Conservation (phyloP, 1,140 invertebrate species). For the Leptopilina clavipes region DNA sequence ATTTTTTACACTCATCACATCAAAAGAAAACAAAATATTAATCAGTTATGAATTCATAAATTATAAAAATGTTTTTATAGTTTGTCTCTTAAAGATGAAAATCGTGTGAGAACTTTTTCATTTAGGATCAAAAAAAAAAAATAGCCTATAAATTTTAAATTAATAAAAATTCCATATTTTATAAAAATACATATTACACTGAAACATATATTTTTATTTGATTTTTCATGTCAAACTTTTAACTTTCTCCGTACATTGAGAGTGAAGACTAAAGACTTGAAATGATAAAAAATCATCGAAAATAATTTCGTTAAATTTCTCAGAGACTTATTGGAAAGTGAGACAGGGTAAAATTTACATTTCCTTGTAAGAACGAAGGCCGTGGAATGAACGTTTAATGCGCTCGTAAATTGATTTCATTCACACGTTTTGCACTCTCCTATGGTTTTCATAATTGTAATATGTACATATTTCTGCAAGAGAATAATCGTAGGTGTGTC, state of each 20-base stretch:
- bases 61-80: too few species aligned
- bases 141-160: too few species aligned
- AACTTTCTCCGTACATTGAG: background rate
- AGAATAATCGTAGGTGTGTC: background rate
- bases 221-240: too few species aligned
- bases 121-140: too few species aligned
- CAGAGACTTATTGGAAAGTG: conserved; percentile 11
- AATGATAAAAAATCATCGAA: background rate
- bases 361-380: background rate
- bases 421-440: background rate
- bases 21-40: too few species aligned
- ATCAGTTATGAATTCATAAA: too few species aligned
- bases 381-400: background rate
- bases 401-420: conserved; percentile 23
- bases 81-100: too few species aligned
- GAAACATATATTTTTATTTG: too few species aligned
- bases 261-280: background rate
- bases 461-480: conserved; percentile 1
- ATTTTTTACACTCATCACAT: too few species aligned
- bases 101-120: too few species aligned
- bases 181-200: too few species aligned
- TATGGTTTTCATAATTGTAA: background rate
- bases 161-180: too few species aligned
- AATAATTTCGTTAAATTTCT: background rate
- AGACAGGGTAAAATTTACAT: background rate